Evolutionary conservation across 2,113 vertebrate genomes (phyloP).

Genomic region (Canis aureus): DNA sequence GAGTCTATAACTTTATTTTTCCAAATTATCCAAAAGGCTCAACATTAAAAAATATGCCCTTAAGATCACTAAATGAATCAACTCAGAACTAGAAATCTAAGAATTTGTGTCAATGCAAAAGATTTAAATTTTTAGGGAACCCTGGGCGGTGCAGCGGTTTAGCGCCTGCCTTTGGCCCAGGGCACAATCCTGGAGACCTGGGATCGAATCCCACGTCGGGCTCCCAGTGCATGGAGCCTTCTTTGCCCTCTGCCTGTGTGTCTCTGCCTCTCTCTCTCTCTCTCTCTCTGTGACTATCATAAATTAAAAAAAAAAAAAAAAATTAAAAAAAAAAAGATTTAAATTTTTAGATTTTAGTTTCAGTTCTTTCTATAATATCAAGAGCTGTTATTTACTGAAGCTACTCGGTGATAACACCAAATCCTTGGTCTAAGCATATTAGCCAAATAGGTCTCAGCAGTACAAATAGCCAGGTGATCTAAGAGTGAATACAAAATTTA

Average conservation of each 20-base stretch:
- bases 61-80: constrained; percentile 27
- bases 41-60: neutral
- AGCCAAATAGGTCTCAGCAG: neutral
- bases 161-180: too few species aligned
- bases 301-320: too few species aligned
- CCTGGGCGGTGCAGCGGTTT: too few species aligned
- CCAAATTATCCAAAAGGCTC: neutral
- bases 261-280: too few species aligned
- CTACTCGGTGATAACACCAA: neutral
- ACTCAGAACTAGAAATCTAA: constrained; percentile 27
- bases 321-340: neutral
- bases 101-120: constrained; percentile 23
- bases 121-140: neutral
- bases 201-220: too few species aligned
- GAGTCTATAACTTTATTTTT: constrained; percentile 44
- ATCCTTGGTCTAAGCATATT: neutral
- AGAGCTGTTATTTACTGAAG: neutral
- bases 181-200: too few species aligned
- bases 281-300: too few species aligned
- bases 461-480: neutral
- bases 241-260: too few species aligned
- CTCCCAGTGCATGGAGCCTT: too few species aligned
- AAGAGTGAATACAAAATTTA: constrained; percentile 17
- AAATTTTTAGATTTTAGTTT: constrained; percentile 45
- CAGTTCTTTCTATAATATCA: constrained; percentile 18